A percentile compares a stretch with the other conserved stretches of the same genome.
Evolutionary conservation across 2,113 vertebrate genomes (phyloP).

Genomic region (Calonectris borealis): DNA sequence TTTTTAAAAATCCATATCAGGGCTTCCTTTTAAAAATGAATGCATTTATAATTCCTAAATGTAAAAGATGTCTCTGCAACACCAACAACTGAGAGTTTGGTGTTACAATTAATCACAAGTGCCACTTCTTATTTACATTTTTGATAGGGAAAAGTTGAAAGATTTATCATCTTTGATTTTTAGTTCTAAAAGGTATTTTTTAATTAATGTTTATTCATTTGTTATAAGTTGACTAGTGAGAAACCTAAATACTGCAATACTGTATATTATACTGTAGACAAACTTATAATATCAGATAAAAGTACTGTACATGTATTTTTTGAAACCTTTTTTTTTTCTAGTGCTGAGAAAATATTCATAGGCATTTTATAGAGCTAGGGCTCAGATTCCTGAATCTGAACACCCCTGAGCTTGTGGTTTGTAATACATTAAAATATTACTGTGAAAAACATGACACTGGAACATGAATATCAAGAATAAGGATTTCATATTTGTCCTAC

Average conservation of each 20-base stretch:
- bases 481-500: neutral
- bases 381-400: neutral
- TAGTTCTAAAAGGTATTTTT: neutral
- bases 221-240: neutral
- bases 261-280: neutral
- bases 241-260: neutral
- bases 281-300: neutral
- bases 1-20: neutral
- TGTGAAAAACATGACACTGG: neutral
- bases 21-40: neutral
- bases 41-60: neutral
- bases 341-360: neutral
- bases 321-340: neutral
- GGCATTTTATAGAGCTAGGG: neutral
- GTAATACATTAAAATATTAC: neutral
- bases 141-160: neutral
- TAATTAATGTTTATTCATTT: neutral
- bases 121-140: neutral
- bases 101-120: neutral
- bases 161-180: neutral
- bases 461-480: neutral
- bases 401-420: neutral
- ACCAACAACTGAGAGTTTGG: neutral
- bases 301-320: fast-evolving
- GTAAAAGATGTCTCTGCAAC: neutral